Evolutionary conservation across 2,113 vertebrate species (phyloP).

Genomic region (Petrocephalus zakoni): DNA sequence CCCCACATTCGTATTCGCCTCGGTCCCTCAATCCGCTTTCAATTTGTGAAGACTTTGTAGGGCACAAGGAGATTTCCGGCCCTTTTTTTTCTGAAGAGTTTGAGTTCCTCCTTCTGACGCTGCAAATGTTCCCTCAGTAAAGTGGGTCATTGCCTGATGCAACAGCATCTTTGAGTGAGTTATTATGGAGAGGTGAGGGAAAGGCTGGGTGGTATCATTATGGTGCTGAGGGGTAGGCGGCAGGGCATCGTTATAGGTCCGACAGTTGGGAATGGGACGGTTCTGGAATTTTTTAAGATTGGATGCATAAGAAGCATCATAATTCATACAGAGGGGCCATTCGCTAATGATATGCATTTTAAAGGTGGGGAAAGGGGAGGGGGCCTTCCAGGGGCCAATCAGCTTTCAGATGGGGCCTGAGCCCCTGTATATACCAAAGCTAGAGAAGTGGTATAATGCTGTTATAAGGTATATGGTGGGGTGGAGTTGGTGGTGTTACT

Average conservation of each 20-base stretch:
- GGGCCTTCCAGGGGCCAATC: neutral
- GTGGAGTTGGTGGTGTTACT: neutral
- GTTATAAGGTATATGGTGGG: neutral
- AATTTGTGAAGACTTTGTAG: constrained; percentile 8
- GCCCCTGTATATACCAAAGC: neutral
- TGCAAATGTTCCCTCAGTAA: neutral
- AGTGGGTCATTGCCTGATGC: neutral
- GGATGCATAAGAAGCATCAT: neutral
- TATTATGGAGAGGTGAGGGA: neutral
- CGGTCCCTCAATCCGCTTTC: constrained; percentile 3
- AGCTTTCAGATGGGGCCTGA: neutral
- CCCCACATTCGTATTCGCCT: neutral
- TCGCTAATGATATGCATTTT: neutral
- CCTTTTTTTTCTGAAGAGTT: neutral
- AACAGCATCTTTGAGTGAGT: neutral
- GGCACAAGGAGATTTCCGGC: neutral
- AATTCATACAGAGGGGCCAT: neutral
- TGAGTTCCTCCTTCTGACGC: neutral
- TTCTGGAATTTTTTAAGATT: neutral
- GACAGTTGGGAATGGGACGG: neutral
- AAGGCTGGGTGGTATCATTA: neutral
- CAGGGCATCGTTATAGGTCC: neutral
- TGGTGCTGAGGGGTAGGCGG: neutral
- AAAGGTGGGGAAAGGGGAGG: neutral
- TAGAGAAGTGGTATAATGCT: neutral